Evolutionary conservation across 2,113 vertebrate genomes (phyloP), one percentile per base, ranked within the genome.

Genomic region (Atrichornis clamosus): DNA sequence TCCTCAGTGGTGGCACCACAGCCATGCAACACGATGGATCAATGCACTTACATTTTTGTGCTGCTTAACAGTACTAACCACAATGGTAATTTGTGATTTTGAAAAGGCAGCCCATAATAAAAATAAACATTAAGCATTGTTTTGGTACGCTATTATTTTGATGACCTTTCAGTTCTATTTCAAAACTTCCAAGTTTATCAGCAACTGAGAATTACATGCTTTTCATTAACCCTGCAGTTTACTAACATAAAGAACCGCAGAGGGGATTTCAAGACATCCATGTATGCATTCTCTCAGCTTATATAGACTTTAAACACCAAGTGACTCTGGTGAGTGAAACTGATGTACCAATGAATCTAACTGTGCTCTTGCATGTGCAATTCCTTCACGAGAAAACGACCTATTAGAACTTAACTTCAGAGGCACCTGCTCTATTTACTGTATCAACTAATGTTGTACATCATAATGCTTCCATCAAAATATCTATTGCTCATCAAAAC

Each of bases 111-210:
- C 58, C 76, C 53, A 35, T 32, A 80, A 93, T 74, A 83, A 95
- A 95, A 97, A 96, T 69, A 95, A 96, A 92, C 83, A 88, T 41
- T 35, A 80, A 77, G 59, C 60, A 83, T 79, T 93, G 88, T 88
- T 95, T 92, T 63, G 50, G 59, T 80, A 70, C 33, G 37, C 75
- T 90, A 23, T 88, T 95, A 90, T 88, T 97, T 88, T 84, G 75
- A 46, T 93, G 90, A 95, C 92, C 78, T 95, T 93, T 95, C 78
- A 49, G 62, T 65, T 91, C 58, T 83, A 32, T 89, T 91, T 87
- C 89, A 94, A 70, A 93, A 89, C 73, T 80, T 77, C 55, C 80
- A 80, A 80, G 83, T 90, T 88, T 76, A 94, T 83, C 90, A 93
- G 59, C 82, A 92, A 79, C 63, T 69, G 82, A 58, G 50, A 24